Conservation (phyloP, 1,140 invertebrate species). For the Drosophila oshimai region DNA sequence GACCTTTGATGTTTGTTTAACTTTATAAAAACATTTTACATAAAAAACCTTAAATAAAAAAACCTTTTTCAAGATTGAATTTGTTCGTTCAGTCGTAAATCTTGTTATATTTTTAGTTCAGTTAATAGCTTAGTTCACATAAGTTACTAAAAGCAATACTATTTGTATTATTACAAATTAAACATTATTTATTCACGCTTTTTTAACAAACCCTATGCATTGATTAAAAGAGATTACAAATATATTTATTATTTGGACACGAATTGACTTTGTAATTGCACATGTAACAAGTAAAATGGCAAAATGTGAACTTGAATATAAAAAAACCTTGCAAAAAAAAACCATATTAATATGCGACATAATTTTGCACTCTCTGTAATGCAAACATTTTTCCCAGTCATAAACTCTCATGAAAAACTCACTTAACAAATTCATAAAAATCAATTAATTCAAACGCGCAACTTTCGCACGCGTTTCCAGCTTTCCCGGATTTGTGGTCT, state of each 20-base stretch:
- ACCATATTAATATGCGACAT: constrained; percentile 1
- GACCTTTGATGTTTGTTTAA: no score
- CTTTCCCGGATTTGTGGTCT: constrained; percentile 24
- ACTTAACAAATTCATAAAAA: constrained; percentile 71
- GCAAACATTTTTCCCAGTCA: constrained; percentile 1
- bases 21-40: background rate
- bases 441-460: constrained; percentile 63
- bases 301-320: background rate
- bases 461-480: constrained; percentile 43
- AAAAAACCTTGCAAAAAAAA: background rate
- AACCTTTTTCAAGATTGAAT: no score
- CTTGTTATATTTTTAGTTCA: no score
- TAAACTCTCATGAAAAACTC: constrained; percentile 36
- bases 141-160: no score
- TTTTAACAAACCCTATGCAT: background rate
- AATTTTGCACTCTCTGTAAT: constrained; percentile 21
- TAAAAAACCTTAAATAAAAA: background rate
- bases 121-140: no score
- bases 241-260: background rate
- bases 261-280: background rate
- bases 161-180: no score
- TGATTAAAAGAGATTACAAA: background rate
- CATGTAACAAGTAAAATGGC: background rate
- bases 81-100: no score
- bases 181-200: no score